Base-by-base conservation (phyloP, 2,113 vertebrate species). In the Microcebus griseorufus region DNA sequence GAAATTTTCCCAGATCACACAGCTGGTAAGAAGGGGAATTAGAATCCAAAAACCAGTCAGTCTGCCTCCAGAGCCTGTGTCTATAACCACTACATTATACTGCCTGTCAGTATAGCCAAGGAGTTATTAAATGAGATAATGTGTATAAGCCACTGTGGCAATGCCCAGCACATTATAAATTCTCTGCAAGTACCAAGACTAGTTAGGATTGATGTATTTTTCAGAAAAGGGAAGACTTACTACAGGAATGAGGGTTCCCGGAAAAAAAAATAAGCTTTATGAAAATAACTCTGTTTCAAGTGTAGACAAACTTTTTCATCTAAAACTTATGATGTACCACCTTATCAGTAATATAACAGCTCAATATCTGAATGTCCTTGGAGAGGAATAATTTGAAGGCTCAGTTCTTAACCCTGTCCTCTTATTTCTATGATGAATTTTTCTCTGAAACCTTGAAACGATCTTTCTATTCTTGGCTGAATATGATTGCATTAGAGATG, bases 201-300 rank as follows among this genome's bases (percentile, higher is more conserved):
- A 27, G 14, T 86, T 42, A 81, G 73, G 8, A 75, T 55, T 55
- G 64, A 67, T 83, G 55, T 42, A 51, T 20, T 62, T 69, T 42
- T 85, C 39, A 93, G 53, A 78, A 84, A 69, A n/a, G 34, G 51
- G 51, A 60, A 58, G 7, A 86, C 58, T 62, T 76, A 12, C 20
- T 53, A 0, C 23, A 93, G 37, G n/a, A 89, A 20, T 70, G 62
- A 45, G 16, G 3, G 27, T 55, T 87, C 22, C 37, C 45, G 65
- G 37, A 48, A 85, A 70, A 89, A 42, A 89, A 42, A 42, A 25
- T 8, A 53, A 45, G 13, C 39, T 80, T 70, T 81, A 62, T 92
- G 58, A 91, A 81, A 96, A 88, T 76, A 69, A 69, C 34, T 93
- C 67, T 80, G 39, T 93, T 83, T 76, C n/a, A 69, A 65, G 11